A percentile compares a stretch with the other conserved stretches of the same genome.
phyloP scores from a whole-genome alignment of 1,140 invertebrate species.

The Theocolax elegans region DNA sequence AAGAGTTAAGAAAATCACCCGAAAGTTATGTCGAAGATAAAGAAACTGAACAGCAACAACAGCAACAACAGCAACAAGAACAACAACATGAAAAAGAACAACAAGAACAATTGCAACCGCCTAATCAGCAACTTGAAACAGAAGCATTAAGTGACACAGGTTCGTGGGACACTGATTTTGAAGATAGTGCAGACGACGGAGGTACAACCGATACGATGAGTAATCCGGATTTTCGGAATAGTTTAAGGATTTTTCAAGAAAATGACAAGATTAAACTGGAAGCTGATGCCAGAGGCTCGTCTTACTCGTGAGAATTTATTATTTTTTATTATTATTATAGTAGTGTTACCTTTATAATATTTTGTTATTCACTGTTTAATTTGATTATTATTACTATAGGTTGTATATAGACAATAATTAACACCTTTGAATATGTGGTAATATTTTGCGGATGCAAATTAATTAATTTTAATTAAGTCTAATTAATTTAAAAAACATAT shows the following conservation, averaged over 20 bases:
- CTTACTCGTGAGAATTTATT: conserved; percentile 1
- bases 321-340: background rate
- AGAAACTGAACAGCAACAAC: background rate
- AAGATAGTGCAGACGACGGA: conserved; percentile 50
- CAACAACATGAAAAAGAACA: too few species aligned
- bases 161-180: conserved; percentile 63
- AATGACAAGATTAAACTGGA: conserved; percentile 36
- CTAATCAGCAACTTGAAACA: conserved; percentile 29
- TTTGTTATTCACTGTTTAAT: too few species aligned
- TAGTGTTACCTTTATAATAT: too few species aligned
- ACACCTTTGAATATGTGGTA: too few species aligned
- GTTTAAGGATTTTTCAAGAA: conserved; percentile 47
- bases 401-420: too few species aligned
- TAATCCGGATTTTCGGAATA: conserved; percentile 45
- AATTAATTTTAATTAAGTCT: too few species aligned
- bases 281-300: background rate
- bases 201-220: background rate
- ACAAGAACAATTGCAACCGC: background rate
- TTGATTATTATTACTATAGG: too few species aligned
- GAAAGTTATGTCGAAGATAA: conserved; percentile 53
- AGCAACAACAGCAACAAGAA: background rate
- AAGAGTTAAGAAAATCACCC: conserved; percentile 55
- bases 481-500: too few species aligned
- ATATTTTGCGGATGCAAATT: too few species aligned
- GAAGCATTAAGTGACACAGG: conserved; percentile 54